A percentile compares a stretch with the other conserved stretches of the same genome.
These are phyloP conservation scores for Ptilonorhynchus violaceus DNA, from an alignment of 2,113 vertebrate species.

Conservation along the genomic window DNA sequence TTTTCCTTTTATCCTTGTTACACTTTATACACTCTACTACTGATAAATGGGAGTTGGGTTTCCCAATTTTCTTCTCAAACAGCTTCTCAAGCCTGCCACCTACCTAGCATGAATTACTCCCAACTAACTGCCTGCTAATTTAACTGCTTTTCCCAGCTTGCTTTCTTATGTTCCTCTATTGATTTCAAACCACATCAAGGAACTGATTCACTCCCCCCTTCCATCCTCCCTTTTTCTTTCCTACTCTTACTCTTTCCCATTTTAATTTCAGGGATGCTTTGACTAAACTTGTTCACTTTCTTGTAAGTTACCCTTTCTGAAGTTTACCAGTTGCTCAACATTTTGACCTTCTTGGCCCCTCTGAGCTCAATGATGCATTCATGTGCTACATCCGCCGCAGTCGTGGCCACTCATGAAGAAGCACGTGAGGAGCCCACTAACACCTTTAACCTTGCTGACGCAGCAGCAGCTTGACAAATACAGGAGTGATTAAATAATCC, in stretches of 20 bases:
- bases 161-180: background rate
- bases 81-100: constrained; percentile 15
- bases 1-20: background rate
- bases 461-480: background rate
- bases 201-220: background rate
- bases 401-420: background rate
- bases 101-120: background rate
- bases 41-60: background rate
- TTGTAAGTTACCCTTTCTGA: background rate
- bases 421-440: background rate
- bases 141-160: background rate
- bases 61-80: background rate
- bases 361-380: background rate
- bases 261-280: background rate
- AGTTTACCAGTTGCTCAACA: background rate
- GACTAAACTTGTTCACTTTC: background rate
- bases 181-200: background rate
- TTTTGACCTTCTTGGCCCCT: background rate
- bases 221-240: background rate
- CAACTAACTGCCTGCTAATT: background rate
- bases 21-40: background rate
- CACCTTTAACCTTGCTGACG: background rate
- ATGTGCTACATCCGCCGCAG: fast-evolving
- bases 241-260: background rate
- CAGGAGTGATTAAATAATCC: background rate